Evolutionary conservation across 2,113 vertebrate genomes (phyloP), one percentile per base, ranked within the genome.

Genomic region (Speoplatyrhinus poulsoni): DNA sequence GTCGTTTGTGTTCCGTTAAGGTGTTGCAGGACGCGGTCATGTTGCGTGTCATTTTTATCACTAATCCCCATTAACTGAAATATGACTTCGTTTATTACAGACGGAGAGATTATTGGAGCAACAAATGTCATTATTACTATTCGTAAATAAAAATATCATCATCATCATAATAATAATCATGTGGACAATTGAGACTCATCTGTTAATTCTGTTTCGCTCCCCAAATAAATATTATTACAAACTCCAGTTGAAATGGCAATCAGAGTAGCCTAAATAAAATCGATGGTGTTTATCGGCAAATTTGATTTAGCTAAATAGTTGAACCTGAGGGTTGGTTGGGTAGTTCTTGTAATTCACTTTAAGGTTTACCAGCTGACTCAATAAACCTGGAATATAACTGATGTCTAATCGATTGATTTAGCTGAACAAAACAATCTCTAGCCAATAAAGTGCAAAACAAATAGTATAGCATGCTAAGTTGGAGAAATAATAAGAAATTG

Each of bases 291-390:
- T 83, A 85, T 90, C 85, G 81, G 79, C 63, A 80, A 89, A 90
- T 90, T 81, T 87, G 85, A 86, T 87, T 84, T 54, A 77, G 16
- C 74, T 86, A 86, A 88, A 90, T 82, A 88, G 86, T 89, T 85
- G 75, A 88, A 81, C 75, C 81, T 84, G 86, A 85, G 83, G 83
- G 65, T 79, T 69, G 83, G 65, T 79, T 69, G 82, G 82, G 83
- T 79, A 85, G 85, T 80, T 86, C 81, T 81, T 85, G 81, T 89
- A 88, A 90, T 89, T 79, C 86, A 89, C 89, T 89, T 89, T 84
- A 84, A 89, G 86, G 79, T 82, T 83, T 86, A 82, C 81, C 85
- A 88, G 86, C 82, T 86, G 83, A 88, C 86, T 89, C 87, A 88
- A 87, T 88, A 85, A 89, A 83, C 73, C 66, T 47, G 73, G 82